phyloP scores from a whole-genome alignment of 2,888 invertebrate species.

The Agrotis clavis region DNA sequence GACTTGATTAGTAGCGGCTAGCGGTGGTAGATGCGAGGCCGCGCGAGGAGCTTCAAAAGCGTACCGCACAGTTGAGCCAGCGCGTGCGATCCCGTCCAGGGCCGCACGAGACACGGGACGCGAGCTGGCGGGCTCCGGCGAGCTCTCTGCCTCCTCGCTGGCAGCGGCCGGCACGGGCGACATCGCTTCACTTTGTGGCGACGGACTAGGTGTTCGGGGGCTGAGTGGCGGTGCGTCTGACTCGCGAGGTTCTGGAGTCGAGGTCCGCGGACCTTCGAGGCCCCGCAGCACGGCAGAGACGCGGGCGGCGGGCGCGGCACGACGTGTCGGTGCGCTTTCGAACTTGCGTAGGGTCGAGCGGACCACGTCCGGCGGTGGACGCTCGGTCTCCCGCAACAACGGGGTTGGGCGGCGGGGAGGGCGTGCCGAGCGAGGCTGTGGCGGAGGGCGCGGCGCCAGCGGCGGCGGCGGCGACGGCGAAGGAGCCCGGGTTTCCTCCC shows the following conservation, averaged over 20 bases:
- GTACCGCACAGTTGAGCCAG: constrained; percentile 93
- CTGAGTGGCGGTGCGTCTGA: constrained; percentile 72
- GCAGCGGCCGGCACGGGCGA: constrained; percentile 88
- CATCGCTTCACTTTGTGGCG: constrained; percentile 90
- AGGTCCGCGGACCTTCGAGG: constrained; percentile 77
- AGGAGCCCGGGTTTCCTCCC: constrained; percentile 92
- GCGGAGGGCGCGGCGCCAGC: constrained; percentile 82
- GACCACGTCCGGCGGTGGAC: constrained; percentile 97
- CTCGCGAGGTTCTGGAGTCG: constrained; percentile 80
- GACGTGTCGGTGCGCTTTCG: constrained; percentile 92
- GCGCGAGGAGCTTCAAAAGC: constrained; percentile 87
- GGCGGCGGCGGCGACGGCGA: constrained; percentile 84
- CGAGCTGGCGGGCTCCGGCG: constrained; percentile 72
- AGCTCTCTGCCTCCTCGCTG: constrained; percentile 74
- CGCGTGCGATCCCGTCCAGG: constrained; percentile 92
- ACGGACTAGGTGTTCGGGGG: constrained; percentile 76
- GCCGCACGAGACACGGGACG: constrained; percentile 91
- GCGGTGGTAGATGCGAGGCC: constrained; percentile 82
- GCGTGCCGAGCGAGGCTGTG: constrained; percentile 85
- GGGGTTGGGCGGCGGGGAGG: constrained; percentile 86
- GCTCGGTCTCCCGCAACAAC: constrained; percentile 90
- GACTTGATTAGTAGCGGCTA: constrained; percentile 83
- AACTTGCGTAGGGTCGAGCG: constrained; percentile 96
- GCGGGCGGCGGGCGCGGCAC: constrained; percentile 89
- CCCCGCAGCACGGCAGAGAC: constrained; percentile 83